These are phyloP conservation scores for Amiota minor DNA, from an alignment of 2,888 invertebrate genomes.

Conservation along the genomic window DNA sequence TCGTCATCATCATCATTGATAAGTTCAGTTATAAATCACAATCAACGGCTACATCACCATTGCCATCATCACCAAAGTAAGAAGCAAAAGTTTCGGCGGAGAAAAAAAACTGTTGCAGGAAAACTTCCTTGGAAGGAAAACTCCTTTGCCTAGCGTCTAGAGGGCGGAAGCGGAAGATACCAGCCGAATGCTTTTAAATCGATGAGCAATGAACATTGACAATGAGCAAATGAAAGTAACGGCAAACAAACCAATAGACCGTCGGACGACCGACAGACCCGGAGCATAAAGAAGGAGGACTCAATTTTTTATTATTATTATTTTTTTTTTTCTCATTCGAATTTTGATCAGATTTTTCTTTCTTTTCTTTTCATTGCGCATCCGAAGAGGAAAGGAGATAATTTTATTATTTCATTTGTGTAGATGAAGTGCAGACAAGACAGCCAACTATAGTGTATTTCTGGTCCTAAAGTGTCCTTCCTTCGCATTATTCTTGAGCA, in stretches of 20 bases:
- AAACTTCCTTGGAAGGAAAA: not conserved
- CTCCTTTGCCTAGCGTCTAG: not conserved
- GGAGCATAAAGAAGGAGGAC: not conserved
- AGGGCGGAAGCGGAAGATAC: constrained; percentile 15
- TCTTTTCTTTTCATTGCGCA: constrained; percentile 37
- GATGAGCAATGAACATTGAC: constrained; percentile 62
- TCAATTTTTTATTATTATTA: not conserved
- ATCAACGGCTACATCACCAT: constrained; percentile 39
- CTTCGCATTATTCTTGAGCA: not conserved
- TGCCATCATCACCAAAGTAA: constrained; percentile 11
- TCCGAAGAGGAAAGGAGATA: constrained; percentile 48
- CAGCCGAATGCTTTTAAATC: constrained; percentile 57
- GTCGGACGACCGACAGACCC: not conserved
- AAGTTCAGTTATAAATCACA: constrained; percentile 65
- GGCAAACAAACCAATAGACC: not conserved
- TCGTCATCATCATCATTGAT: constrained; percentile 38
- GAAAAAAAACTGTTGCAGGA: constrained; percentile 3
- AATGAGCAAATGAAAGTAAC: constrained; percentile 43
- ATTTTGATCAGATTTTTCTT: constrained; percentile 34
- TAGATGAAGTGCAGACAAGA: constrained; percentile 35
- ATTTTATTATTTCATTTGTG: constrained; percentile 64
- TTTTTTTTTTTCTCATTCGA: not conserved
- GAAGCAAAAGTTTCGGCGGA: not conserved
- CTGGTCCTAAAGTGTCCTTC: not conserved
- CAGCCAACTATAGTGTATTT: not conserved